Evolutionary conservation across 2,888 invertebrate species (phyloP), one percentile per base, ranked within the genome.

Genomic region (Hirtodrosophila histrioides): DNA sequence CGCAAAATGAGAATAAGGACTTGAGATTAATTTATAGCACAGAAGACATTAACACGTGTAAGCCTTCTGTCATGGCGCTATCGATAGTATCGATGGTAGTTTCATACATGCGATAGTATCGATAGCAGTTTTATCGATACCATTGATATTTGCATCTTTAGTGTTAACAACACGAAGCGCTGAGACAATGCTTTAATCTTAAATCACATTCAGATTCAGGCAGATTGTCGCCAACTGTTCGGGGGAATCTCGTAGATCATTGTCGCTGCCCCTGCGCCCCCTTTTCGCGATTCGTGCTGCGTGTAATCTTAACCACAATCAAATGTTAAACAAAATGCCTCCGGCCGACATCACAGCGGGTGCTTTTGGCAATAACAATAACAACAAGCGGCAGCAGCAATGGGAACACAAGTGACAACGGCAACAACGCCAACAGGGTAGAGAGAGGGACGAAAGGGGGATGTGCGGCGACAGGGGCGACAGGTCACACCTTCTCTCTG

Each of bases 301-400:
- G 76, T 62, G 63, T 66, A 75, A 75, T 78, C 75, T 75, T 66
- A 76, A 74, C 76, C 86, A 74, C 84, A 80, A 86, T 81, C 81
- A 81, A 81, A 81, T 81, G 80, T 86, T 81, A 36, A 66, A 77
- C 80, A 80, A 86, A 81, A 86, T 80, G 86, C 77, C 77, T 66
- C 75, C 66, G 66, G 70, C 46, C 62, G 58, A 61, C 61, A 44
- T 35, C 73, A 62, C 73, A 74, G 73, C 73, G 73, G 73, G 73
- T 61, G 76, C 48, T 43, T 48, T 8, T 23, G 43, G 76, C 72
- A 73, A 62, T 71, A 73, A 70, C 73, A 71, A 68, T 56, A 79
- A 54, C 57, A 69, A 48, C 39, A 53, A 24, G 9, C 27, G 43
- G 23, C 35, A 44, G 24, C 35, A 44, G 27, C 44, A 45, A 43